Evolutionary conservation across 2,113 vertebrate species (phyloP).

Genomic region (Gila orcuttii): DNA sequence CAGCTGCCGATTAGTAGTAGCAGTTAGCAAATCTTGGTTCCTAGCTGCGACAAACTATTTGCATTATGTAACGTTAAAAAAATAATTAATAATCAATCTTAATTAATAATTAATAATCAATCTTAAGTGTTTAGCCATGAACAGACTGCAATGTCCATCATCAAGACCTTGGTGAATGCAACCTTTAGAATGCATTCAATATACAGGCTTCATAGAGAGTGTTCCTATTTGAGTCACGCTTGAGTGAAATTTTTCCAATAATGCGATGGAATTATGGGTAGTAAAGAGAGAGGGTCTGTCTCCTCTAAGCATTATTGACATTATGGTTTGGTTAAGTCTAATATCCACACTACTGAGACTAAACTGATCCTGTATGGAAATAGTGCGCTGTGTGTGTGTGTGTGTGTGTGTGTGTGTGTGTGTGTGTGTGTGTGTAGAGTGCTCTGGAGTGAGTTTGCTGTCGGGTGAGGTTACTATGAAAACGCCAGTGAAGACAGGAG

Average conservation of each 20-base stretch:
- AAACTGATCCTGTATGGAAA: constrained; percentile 35
- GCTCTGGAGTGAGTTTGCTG: constrained; percentile 15
- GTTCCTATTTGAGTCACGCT: constrained; percentile 10
- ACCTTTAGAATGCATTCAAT: neutral
- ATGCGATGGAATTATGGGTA: constrained; percentile 24
- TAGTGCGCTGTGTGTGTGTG: constrained; percentile 1
- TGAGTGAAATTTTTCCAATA: constrained; percentile 36
- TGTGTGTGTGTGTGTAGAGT: constrained; percentile 13
- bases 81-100: no score
- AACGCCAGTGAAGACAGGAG: constrained; percentile 7
- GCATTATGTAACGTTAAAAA: neutral
- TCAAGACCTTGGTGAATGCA: neutral
- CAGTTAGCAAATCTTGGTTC: neutral
- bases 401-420: neutral
- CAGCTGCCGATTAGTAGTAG: neutral
- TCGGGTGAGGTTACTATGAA: constrained; percentile 40
- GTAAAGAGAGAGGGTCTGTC: constrained; percentile 14
- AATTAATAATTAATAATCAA: no score
- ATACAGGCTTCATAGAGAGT: neutral
- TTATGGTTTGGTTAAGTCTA: constrained; percentile 40
- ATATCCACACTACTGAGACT: constrained; percentile 33
- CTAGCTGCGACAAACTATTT: neutral
- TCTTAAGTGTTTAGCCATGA: neutral
- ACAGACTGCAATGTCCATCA: neutral
- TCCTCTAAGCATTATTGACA: constrained; percentile 35